A percentile compares a stretch with the other conserved stretches of the same genome.
Evolutionary conservation across 2,888 invertebrate genomes (phyloP).

Genomic region (Xestia rhomboidea): DNA sequence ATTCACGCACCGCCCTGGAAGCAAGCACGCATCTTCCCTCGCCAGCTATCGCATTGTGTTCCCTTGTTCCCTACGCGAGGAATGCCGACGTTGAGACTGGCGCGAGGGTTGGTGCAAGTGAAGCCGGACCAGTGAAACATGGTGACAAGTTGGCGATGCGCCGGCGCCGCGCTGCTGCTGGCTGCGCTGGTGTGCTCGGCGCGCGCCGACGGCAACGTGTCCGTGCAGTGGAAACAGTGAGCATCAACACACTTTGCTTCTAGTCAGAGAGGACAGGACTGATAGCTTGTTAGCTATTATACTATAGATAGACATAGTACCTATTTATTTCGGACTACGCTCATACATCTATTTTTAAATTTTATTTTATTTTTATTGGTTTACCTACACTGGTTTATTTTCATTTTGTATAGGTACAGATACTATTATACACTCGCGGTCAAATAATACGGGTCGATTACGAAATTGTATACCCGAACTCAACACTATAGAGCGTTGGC

Average conservation of each 20-base stretch:
- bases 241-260: neutral
- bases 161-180: slow-evolving; percentile 26
- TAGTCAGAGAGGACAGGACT: neutral
- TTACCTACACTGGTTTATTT: no score
- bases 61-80: neutral
- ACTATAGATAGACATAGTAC: neutral
- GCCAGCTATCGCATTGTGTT: neutral
- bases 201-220: slow-evolving; percentile 63
- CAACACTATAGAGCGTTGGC: no score
- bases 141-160: neutral
- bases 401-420: no score
- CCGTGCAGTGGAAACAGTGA: slow-evolving; percentile 76
- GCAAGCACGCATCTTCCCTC: neutral
- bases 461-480: no score
- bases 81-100: slow-evolving; percentile 4
- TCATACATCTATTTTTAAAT: no score
- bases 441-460: no score
- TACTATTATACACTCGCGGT: no score
- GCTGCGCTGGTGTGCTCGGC: slow-evolving; percentile 34
- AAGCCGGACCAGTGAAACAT: slow-evolving; percentile 15
- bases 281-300: neutral
- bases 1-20: slow-evolving; percentile 3
- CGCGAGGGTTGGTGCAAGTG: neutral
- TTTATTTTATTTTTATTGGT: no score
- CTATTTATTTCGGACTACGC: neutral